These are phyloP conservation scores for Adrianichthys oophorus DNA, from an alignment of 2,797 vertebrate species.

Conservation along the genomic window DNA sequence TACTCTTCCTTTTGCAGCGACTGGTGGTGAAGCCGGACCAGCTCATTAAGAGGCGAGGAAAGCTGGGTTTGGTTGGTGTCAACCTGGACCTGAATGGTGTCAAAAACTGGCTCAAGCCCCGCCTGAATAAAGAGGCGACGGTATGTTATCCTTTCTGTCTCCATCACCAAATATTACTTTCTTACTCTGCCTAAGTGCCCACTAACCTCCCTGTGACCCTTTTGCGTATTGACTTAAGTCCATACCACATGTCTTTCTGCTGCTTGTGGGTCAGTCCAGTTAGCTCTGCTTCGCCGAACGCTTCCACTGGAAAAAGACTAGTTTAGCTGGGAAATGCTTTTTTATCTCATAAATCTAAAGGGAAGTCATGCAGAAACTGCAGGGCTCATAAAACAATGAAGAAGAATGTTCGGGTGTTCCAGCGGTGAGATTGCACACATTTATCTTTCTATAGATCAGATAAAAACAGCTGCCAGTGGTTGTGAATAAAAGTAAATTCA, in stretches of 20 bases:
- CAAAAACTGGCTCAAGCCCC: slow-evolving; percentile 88
- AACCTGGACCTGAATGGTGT: slow-evolving; percentile 89
- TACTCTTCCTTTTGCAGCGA: slow-evolving; percentile 66
- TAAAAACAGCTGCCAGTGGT: slow-evolving; percentile 21
- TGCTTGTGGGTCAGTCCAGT: slow-evolving; percentile 36
- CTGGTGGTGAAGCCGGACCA: slow-evolving; percentile 98
- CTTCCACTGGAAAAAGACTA: slow-evolving; percentile 41
- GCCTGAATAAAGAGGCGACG: slow-evolving; percentile 84
- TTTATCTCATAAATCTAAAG: slow-evolving; percentile 53
- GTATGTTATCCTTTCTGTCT: slow-evolving; percentile 73
- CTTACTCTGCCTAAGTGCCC: slow-evolving; percentile 4
- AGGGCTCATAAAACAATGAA: slow-evolving; percentile 31
- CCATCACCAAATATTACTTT: slow-evolving; percentile 33
- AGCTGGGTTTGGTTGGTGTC: slow-evolving; percentile 92
- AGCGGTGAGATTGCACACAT: slow-evolving; percentile 1
- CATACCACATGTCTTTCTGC: background rate
- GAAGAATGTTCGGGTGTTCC: slow-evolving; percentile 7
- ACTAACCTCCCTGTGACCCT: slow-evolving; percentile 35
- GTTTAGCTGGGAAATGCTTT: slow-evolving; percentile 9
- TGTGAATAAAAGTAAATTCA: slow-evolving; percentile 45
- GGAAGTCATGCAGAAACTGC: slow-evolving; percentile 12
- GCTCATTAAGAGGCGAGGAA: slow-evolving; percentile 95
- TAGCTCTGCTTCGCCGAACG: slow-evolving; percentile 19
- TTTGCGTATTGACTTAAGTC: background rate
- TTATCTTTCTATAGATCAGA: slow-evolving; percentile 20